Percentiles rank a stretch among this genome's conserved stretches.
Evolutionary conservation across 2,888 invertebrate species (phyloP).

Genomic region (Ametastegia equiseti): DNA sequence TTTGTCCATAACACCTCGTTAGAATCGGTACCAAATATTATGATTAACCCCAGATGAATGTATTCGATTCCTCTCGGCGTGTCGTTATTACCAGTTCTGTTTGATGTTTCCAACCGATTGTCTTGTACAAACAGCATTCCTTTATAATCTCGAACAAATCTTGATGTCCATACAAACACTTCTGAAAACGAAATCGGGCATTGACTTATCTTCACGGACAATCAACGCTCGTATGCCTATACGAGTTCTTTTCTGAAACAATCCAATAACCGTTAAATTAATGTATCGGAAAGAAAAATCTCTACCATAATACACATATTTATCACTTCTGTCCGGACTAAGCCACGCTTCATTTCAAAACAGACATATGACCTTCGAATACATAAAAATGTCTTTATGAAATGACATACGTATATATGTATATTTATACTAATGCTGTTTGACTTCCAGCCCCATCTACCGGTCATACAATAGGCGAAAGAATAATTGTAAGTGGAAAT

Average conservation of each 20-base stretch:
- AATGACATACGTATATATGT: no score
- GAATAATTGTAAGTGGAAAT: no score
- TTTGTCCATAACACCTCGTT: neutral
- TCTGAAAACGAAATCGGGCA: slow-evolving; percentile 29
- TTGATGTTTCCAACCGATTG: neutral
- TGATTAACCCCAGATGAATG: neutral
- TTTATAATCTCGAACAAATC: neutral
- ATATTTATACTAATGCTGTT: no score
- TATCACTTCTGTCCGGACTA: neutral
- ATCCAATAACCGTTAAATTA: neutral
- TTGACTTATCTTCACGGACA: slow-evolving; percentile 9
- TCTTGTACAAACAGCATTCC: slow-evolving; percentile 8
- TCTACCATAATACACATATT: neutral
- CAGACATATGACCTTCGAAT: no score
- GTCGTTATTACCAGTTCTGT: neutral
- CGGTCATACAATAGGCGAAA: no score
- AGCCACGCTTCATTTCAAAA: neutral
- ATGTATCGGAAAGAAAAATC: neutral
- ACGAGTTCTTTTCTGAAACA: neutral
- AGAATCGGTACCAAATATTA: neutral
- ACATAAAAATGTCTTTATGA: no score
- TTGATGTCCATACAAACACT: neutral
- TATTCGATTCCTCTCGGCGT: neutral
- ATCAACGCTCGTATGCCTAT: slow-evolving; percentile 15
- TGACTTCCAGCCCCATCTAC: no score